Percentiles rank a stretch among this genome's conserved stretches.
phyloP scores from a whole-genome alignment of 2,797 vertebrate genomes.

The Tamandua tetradactyla region DNA sequence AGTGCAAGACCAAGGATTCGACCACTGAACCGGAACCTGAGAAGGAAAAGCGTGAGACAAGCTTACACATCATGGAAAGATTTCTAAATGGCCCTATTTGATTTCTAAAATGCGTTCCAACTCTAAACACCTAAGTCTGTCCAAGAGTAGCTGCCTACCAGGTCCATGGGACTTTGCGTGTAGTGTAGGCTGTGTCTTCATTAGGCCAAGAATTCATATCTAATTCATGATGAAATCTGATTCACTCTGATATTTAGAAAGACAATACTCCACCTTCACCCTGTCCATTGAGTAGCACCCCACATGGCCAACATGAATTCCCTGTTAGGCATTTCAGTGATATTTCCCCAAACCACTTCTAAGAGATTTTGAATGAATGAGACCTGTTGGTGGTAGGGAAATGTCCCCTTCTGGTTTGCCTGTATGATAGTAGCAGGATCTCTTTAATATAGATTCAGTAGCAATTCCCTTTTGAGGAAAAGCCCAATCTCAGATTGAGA shows the following conservation, averaged over 20 bases:
- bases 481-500: background rate
- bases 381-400: background rate
- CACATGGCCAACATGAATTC: background rate
- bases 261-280: background rate
- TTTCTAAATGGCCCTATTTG: background rate
- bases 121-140: background rate
- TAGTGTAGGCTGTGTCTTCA: background rate
- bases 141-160: background rate
- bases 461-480: slow-evolving; percentile 44
- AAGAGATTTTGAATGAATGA: background rate
- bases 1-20: slow-evolving; percentile 96
- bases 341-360: background rate
- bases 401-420: background rate
- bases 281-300: background rate
- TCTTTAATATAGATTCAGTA: background rate
- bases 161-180: background rate
- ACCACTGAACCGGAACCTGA: slow-evolving; percentile 98
- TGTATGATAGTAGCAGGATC: background rate
- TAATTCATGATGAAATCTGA: background rate
- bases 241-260: background rate
- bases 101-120: background rate
- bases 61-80: background rate
- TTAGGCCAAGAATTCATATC: background rate
- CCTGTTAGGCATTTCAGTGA: background rate
- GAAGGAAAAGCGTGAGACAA: slow-evolving; percentile 56